Evolutionary conservation across 2,797 vertebrate species (phyloP), one percentile per base, ranked within the genome.

Genomic region (Picus viridis): DNA sequence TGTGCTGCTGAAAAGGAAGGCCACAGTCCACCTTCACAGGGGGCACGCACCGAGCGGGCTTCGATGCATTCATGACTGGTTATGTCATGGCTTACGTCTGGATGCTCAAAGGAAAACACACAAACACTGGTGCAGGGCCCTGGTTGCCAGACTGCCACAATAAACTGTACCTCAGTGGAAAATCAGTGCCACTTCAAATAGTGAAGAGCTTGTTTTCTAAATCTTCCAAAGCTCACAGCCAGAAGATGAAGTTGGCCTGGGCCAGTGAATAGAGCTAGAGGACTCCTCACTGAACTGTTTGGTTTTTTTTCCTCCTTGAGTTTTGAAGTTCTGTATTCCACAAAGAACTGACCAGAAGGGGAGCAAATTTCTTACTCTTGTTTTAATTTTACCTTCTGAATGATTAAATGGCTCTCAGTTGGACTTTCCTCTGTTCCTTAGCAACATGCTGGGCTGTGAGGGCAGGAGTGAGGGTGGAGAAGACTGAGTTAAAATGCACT

Each of bases 51-150:
- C 95, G 99, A 58, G 99, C 99, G 4, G 99, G 99, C 20, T 99
- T 99, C 20, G 99, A 99, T 12, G 99, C 99, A 3, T 99, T 99
- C 90, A 99, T 99, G 99, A 99, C 99, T 0, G 99, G 98, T 24
- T 99, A 98, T 56, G 98, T 99, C 95, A 99, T 99, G 93, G 98
- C 98, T 78, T 98, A 98, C 3, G 97, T 99, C 2, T 97, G 96
- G 86, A 90, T 97, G 69, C 61, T 97, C 57, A 96, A 92, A 90
- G 95, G 92, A 12, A 89, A 94, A 20, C 64, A 90, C 56, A 71
- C 13, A 10, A 92, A 96, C 1, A 1, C 32, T 19, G 67, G 39
- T 18, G 57, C 89, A 49, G 96, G 83, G 62, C 77, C 90, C 2
- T 98, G 97, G 97, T 91, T 99, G 45, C 98, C 98, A 6, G 94